A percentile compares a stretch with the other conserved stretches of the same genome.
phyloP scores from a whole-genome alignment of 1,140 invertebrate genomes.

The Panagrolaimus sp. region DNA sequence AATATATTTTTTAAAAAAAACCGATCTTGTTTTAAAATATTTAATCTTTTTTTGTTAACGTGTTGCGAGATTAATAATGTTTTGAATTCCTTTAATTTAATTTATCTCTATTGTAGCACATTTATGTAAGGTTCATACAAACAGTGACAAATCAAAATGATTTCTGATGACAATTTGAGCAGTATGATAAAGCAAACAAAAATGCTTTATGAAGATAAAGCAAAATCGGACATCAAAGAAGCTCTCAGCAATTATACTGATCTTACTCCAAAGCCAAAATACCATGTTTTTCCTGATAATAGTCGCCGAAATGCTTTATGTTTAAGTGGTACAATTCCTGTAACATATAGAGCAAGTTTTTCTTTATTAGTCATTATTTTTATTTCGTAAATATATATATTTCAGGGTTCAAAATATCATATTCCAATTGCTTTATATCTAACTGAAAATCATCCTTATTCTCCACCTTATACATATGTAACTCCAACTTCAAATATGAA shows the following conservation, averaged over 20 bases:
- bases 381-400: constrained; percentile 25
- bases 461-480: constrained; percentile 95
- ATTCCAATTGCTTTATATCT: constrained; percentile 94
- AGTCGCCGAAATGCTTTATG: constrained; percentile 27
- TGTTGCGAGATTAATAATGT: too few relatives aligned
- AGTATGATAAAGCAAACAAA: constrained; percentile 56
- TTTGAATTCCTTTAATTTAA: too few relatives aligned
- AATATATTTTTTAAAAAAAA: too few relatives aligned
- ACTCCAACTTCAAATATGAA: constrained; percentile 89
- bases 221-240: constrained; percentile 69
- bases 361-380: too few relatives aligned
- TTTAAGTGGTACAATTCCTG: constrained; percentile 47
- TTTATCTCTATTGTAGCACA: too few relatives aligned
- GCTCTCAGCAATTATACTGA: constrained; percentile 70
- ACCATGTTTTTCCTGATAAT: constrained; percentile 60
- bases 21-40: too few relatives aligned
- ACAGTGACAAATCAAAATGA: neutral
- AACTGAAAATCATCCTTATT: constrained; percentile 90
- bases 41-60: too few relatives aligned
- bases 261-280: constrained; percentile 66
- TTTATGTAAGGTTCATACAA: too few relatives aligned
- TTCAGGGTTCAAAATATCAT: constrained; percentile 75
- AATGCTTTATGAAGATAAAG: constrained; percentile 72
- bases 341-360: constrained; percentile 49
- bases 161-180: neutral